Evolutionary conservation across 2,888 invertebrate species (phyloP).

Genomic region (Monochamus alternatus): DNA sequence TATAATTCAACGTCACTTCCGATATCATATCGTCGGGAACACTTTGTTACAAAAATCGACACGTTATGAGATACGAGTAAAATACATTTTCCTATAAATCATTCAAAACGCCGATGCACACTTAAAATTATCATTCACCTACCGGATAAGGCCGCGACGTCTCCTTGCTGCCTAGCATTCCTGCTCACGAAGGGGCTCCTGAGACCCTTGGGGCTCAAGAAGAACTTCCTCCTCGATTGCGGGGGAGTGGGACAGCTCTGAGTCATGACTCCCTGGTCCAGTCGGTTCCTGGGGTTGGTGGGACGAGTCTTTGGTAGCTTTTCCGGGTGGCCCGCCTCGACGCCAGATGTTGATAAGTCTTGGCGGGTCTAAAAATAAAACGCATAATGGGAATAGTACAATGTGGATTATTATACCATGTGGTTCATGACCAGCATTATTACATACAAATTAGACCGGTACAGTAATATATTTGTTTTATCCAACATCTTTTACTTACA

Average conservation of each 20-base stretch:
- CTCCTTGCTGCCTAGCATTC: conserved; percentile 70
- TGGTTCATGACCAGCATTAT: not conserved
- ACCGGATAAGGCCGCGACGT: conserved; percentile 83
- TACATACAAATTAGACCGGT: too few species aligned
- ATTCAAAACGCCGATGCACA: not conserved
- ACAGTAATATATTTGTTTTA: too few species aligned
- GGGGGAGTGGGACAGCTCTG: conserved; percentile 90
- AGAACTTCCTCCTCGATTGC: conserved; percentile 83
- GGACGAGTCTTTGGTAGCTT: conserved; percentile 77
- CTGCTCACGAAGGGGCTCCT: conserved; percentile 83
- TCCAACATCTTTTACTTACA: too few species aligned
- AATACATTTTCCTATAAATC: too few species aligned
- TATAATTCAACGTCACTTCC: too few species aligned
- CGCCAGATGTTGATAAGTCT: conserved; percentile 58
- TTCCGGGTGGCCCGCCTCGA: conserved; percentile 71
- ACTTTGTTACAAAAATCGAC: too few species aligned
- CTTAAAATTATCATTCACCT: conserved; percentile 46
- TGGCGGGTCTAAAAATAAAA: conserved; percentile 58
- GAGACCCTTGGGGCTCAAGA: conserved; percentile 86
- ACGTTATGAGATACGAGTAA: too few species aligned
- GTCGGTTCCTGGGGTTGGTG: conserved; percentile 68
- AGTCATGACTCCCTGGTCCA: conserved; percentile 74
- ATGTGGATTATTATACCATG: conserved; percentile 16
- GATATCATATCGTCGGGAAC: too few species aligned
- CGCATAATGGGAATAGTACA: conserved; percentile 11